phyloP scores from a whole-genome alignment of 2,888 invertebrate species.

The Parnassius glacialis region DNA sequence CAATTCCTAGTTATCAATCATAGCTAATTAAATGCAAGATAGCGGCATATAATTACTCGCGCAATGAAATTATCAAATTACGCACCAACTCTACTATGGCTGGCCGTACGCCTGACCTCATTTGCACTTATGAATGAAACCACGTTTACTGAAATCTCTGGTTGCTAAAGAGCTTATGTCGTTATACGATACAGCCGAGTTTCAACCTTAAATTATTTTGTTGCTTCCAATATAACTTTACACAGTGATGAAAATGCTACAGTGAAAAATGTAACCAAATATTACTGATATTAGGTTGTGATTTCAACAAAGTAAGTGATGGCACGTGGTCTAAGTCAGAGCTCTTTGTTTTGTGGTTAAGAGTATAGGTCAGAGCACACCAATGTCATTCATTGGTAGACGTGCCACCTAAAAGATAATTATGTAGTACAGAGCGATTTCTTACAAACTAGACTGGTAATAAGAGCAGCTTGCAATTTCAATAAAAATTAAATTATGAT shows the following conservation, averaged over 20 bases:
- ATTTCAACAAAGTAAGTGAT: not conserved
- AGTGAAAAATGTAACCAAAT: not conserved
- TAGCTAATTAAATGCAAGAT: slow-evolving; percentile 14
- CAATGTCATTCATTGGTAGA: slow-evolving; percentile 19
- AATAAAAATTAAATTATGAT: no score
- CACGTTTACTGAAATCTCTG: slow-evolving; percentile 1
- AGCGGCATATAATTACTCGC: not conserved
- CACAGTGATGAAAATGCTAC: no score
- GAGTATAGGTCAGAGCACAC: no score
- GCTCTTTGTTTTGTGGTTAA: not conserved
- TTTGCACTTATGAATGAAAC: slow-evolving; percentile 36
- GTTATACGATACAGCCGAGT: not conserved
- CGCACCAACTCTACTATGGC: slow-evolving; percentile 32
- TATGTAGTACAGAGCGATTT: no score
- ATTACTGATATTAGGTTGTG: not conserved
- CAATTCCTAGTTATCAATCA: slow-evolving; percentile 11
- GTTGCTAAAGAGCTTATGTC: slow-evolving; percentile 12
- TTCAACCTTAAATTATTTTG: slow-evolving; percentile 3
- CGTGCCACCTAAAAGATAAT: slow-evolving; percentile 1
- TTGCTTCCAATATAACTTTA: no score
- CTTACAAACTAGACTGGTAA: not conserved
- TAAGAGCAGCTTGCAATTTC: no score
- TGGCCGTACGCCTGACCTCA: slow-evolving; percentile 34
- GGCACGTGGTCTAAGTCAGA: slow-evolving; percentile 13
- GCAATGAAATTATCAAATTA: slow-evolving; percentile 25